Evolutionary conservation across 2,797 vertebrate genomes (phyloP).

Genomic region (Phalanger gymnotis): DNA sequence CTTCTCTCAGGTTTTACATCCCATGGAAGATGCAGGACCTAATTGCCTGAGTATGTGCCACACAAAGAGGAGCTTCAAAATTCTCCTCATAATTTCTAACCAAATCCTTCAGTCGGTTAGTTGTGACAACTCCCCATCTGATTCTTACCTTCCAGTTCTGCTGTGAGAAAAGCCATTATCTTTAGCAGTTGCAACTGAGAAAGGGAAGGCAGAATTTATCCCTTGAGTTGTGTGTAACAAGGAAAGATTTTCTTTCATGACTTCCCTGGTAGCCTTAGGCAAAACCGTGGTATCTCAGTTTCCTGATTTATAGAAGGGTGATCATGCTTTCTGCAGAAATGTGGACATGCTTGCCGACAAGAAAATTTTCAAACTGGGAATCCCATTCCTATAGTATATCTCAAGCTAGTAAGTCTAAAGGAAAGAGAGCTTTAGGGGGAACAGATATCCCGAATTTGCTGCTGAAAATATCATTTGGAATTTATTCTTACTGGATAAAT

Average conservation of each 20-base stretch:
- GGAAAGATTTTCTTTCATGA: constrained; percentile 56
- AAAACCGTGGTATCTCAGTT: constrained; percentile 70
- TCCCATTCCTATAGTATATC: constrained; percentile 45
- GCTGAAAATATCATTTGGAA: constrained; percentile 54
- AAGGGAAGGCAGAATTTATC: constrained; percentile 48
- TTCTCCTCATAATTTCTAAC: not conserved
- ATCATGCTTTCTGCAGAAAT: constrained; percentile 38
- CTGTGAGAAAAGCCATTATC: constrained; percentile 72
- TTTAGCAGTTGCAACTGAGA: constrained; percentile 71
- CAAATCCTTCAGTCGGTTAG: not conserved
- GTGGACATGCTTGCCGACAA: not conserved
- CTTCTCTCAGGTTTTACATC: not conserved
- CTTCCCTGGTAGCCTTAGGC: constrained; percentile 71
- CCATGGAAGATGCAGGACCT: not conserved
- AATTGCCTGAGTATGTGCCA: not conserved
- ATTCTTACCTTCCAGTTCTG: constrained; percentile 70
- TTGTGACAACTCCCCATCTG: constrained; percentile 47
- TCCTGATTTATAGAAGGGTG: constrained; percentile 67
- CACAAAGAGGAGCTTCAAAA: not conserved
- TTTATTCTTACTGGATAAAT: constrained; percentile 63
- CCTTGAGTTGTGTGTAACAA: constrained; percentile 64
- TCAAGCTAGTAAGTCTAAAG: not conserved
- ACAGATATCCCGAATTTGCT: not conserved
- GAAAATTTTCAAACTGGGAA: constrained; percentile 53
- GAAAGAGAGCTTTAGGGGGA: not conserved